Evolutionary conservation across 2,888 invertebrate genomes (phyloP).

Genomic region (Hymenopus coronatus): DNA sequence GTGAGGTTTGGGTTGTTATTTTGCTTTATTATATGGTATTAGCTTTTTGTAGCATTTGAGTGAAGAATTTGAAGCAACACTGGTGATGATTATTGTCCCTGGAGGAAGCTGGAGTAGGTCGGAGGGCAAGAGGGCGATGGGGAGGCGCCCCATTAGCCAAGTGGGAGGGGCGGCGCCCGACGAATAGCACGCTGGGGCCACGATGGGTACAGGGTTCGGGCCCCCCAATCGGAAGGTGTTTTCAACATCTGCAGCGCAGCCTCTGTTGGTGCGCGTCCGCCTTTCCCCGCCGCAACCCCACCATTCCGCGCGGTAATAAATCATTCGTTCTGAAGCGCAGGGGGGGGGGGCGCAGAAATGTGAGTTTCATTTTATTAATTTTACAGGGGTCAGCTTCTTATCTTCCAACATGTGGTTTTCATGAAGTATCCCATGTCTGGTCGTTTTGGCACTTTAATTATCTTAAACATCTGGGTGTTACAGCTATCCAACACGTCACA

Average conservation of each 20-base stretch:
- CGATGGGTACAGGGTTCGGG: background rate
- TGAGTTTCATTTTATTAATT: background rate
- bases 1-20: too few species aligned
- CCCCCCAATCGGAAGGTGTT: background rate
- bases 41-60: background rate
- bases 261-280: background rate
- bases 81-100: background rate
- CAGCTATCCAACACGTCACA: too few species aligned
- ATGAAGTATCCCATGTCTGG: background rate
- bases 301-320: background rate
- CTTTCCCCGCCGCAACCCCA: background rate
- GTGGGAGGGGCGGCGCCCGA: background rate
- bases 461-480: background rate
- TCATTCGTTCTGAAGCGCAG: background rate
- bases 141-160: background rate
- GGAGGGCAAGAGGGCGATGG: background rate
- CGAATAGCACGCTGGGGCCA: background rate
- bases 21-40: too few species aligned
- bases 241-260: background rate
- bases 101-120: background rate
- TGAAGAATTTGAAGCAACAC: background rate
- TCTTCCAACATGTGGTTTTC: background rate
- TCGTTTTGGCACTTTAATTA: background rate
- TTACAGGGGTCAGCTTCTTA: background rate
- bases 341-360: background rate